Base-by-base conservation (phyloP, 2,888 invertebrate species). In the Thumatha senex region DNA sequence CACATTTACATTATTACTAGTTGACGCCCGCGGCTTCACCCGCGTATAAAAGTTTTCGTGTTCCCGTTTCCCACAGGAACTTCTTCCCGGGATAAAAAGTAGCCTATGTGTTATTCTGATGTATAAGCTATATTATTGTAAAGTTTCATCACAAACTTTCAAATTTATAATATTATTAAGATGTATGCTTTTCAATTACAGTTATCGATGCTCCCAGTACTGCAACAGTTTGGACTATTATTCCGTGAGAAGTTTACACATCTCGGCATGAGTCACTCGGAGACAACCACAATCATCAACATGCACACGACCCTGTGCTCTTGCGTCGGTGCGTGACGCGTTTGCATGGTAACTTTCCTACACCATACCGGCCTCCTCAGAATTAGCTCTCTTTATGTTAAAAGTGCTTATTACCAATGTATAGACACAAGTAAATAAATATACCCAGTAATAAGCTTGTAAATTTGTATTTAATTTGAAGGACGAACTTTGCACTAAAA, bases 141-240 rank as follows among this genome's bases (percentile, higher is more conserved):
- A n/a, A 10, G 33, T 11, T 24, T 24, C 5, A 24, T 5, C 18
- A 24, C 18, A 4, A 24, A 24, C 5, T 2, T 24, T 4, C 18
- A 24, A 24, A 24, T n/a, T n/a, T n/a, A n/a, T n/a, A n/a, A n/a
- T n/a, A n/a, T n/a, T n/a, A n/a, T n/a, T n/a, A n/a, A n/a, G n/a
- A n/a, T 34, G 34, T 34, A 34, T 31, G 29, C 18, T 35, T 40
- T 46, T 46, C 10, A 13, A 24, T 89, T 92, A 12, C 87, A 96
- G 96, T 79, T 96, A 9, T 93, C 94, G 48, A 91, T 93, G 12
- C 91, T 95, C 61, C 94, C 95, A 3, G 87, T 94, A 65, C 84
- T 95, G 51, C 95, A 96, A 80, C 94, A 95, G 71, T 96, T 96
- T 68, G 95, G 95, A 0, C 89, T 96, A 24, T 85, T 96, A 51